A percentile compares a stretch with the other conserved stretches of the same genome.
Conservation (phyloP, 2,888 invertebrate species). For the Troglohyphantes excavatus region DNA sequence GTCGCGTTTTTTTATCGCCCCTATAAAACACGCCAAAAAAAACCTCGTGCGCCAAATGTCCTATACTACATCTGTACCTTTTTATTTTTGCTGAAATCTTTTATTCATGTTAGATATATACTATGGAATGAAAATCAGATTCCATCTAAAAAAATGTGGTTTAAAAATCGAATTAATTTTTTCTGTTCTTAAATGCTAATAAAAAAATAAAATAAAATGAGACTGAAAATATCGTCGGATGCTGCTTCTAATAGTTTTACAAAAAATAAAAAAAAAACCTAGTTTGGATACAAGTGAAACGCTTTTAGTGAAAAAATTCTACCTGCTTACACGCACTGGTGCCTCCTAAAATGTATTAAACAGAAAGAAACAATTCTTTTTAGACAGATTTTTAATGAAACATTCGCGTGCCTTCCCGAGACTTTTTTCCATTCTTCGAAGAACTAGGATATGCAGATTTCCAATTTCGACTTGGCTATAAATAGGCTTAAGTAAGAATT, state of each 20-base stretch:
- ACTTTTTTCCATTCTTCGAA: slow-evolving; percentile 12
- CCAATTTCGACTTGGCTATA: slow-evolving; percentile 48
- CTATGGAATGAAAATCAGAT: too few species aligned
- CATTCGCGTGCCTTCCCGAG: slow-evolving; percentile 47
- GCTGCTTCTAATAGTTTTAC: slow-evolving; percentile 22
- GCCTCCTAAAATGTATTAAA: background rate
- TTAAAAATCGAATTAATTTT: slow-evolving; percentile 51
- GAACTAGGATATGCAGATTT: slow-evolving; percentile 28
- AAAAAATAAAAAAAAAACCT: slow-evolving; percentile 5
- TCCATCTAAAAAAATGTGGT: background rate
- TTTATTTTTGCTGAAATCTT: too few species aligned
- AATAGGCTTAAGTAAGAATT: slow-evolving; percentile 45
- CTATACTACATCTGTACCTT: too few species aligned
- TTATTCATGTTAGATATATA: too few species aligned
- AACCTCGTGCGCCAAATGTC: too few species aligned
- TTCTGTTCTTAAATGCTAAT: background rate
- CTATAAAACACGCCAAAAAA: too few species aligned
- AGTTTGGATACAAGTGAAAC: slow-evolving; percentile 8
- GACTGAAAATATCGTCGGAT: slow-evolving; percentile 17
- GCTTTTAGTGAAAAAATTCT: background rate
- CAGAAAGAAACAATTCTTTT: background rate
- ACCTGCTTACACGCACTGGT: background rate
- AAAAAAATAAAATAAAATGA: background rate
- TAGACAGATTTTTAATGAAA: slow-evolving; percentile 47
- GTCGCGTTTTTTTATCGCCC: too few species aligned